Conservation (phyloP, 1,140 invertebrate species). For the Idris sp. region DNA sequence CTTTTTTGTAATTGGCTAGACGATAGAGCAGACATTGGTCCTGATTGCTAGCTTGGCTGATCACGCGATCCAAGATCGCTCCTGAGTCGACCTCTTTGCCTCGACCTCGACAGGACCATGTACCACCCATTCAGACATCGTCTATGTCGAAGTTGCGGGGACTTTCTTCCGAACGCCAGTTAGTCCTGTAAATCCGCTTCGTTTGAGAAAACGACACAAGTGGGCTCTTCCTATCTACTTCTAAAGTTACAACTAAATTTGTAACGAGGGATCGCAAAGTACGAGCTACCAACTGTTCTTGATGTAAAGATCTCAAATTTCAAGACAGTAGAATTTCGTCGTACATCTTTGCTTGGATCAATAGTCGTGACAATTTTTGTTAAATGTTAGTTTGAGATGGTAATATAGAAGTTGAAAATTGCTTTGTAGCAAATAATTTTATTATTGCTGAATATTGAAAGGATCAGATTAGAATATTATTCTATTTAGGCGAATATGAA, state of each 20-base stretch:
- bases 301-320: slow-evolving; percentile 32
- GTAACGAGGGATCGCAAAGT: slow-evolving; percentile 4
- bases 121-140: slow-evolving; percentile 76
- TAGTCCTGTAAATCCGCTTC: slow-evolving; percentile 44
- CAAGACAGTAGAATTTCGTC: slow-evolving; percentile 12
- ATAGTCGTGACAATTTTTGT: slow-evolving; percentile 28
- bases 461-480: no score
- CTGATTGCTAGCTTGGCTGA: slow-evolving; percentile 89
- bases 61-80: slow-evolving; percentile 90
- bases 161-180: slow-evolving; percentile 40
- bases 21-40: slow-evolving; percentile 92
- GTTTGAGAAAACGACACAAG: slow-evolving; percentile 23
- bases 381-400: slow-evolving; percentile 15
- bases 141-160: slow-evolving; percentile 40
- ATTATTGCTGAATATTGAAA: no score
- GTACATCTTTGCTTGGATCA: slow-evolving; percentile 26
- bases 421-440: no score
- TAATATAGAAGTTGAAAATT: slow-evolving; percentile 12
- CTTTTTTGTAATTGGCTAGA: slow-evolving; percentile 93
- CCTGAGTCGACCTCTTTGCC: slow-evolving; percentile 80
- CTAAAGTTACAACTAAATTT: slow-evolving; percentile 18
- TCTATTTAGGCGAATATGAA: no score
- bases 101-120: slow-evolving; percentile 73
- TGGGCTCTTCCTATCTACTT: slow-evolving; percentile 17
- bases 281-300: background rate